Evolutionary conservation across 1,140 invertebrate species (phyloP), one percentile per base, ranked within the genome.

Genomic region (Drosophila setifemur): DNA sequence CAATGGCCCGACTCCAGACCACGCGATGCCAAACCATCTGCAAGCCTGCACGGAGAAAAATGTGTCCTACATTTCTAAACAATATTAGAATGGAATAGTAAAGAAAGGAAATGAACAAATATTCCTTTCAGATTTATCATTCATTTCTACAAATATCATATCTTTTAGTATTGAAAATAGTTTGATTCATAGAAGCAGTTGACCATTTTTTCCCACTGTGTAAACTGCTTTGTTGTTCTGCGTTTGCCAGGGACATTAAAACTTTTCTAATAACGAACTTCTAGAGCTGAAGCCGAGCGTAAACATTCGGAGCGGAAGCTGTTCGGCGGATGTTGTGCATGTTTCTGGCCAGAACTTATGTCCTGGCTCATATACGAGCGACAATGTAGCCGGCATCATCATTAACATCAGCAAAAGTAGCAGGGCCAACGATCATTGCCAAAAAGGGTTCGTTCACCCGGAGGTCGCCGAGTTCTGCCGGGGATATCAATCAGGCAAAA

Each of bases 221-320:
- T 19, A 4, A 25, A 48, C 66, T 47, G 9, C 23, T 11, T 43
- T 43, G 44, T 49, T 50, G 25, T 81, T 74, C 60, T 77, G 74
- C 74, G 69, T 71, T 82, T 74, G 63, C 49, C 42, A 79, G 60
- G 43, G 63, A 75, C 75, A 83, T 83, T 83, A 79, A 83, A 83
- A 86, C 64, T 83, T 83, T 83, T 83, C 81, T 86, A 83, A 83
- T 83, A 83, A 83, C 43, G 85, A 83, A 86, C 54, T 86, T 83
- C 58, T 57, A 52, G 39, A 60, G 53, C 58, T 78, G 55, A 67
- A 79, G 43, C 74, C 49, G 68, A 85, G 78, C 78, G 79, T 79
- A 83, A 86, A 86, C 50, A 86, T 70, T 57, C 58, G 57, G 45
- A 76, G 49, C 79, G 81, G 78, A 83, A 83, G 58, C 58, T 47